phyloP scores from a whole-genome alignment of 2,797 vertebrate species.

The Leuciscus waleckii region DNA sequence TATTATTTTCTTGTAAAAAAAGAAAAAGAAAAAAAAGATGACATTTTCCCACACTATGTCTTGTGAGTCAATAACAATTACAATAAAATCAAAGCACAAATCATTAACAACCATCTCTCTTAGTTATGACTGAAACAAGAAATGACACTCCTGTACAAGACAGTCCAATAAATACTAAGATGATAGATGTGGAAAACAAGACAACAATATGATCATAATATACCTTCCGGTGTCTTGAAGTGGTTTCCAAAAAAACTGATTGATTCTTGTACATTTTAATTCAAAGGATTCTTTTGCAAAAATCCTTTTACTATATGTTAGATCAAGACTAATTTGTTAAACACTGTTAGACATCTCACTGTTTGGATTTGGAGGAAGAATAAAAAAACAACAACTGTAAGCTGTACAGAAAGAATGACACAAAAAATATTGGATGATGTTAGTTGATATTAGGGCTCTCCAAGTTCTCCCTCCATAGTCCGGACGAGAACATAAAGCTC shows the following conservation, averaged over 20 bases:
- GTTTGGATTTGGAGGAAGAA: not conserved
- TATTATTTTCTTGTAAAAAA: constrained; percentile 10
- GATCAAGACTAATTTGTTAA: not conserved
- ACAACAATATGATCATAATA: not conserved
- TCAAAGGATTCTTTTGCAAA: not conserved
- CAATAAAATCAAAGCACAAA: constrained; percentile 21
- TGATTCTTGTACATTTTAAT: not conserved
- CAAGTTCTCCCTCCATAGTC: constrained; percentile 92
- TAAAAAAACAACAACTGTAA: not conserved
- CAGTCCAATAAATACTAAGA: constrained; percentile 5
- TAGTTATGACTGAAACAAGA: not conserved
- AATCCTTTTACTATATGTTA: not conserved
- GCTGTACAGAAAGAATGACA: not conserved
- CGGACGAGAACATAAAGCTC: constrained; percentile 95
- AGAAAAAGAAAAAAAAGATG: not conserved
- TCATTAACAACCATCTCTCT: not conserved
- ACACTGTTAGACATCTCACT: not conserved
- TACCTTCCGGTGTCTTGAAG: not conserved
- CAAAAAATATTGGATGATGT: not conserved
- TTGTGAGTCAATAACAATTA: constrained; percentile 16
- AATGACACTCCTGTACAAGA: not conserved
- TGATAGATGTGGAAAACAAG: not conserved
- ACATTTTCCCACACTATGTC: not conserved
- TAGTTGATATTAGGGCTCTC: constrained; percentile 79
- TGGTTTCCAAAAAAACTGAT: not conserved